Evolutionary conservation across 2,797 vertebrate genomes (phyloP).

Genomic region (Cuculus canorus): DNA sequence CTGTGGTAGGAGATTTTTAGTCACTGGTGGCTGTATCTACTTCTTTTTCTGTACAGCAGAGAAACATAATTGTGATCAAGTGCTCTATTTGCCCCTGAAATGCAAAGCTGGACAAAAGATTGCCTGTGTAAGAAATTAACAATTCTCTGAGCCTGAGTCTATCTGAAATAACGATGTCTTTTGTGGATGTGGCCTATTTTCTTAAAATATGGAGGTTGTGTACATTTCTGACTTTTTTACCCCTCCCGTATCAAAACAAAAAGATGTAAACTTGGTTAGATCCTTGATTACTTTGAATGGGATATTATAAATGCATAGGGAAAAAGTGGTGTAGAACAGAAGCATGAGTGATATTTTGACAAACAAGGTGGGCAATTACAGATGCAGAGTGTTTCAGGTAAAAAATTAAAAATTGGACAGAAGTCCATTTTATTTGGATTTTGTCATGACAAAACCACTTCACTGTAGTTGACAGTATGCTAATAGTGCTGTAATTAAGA

Average conservation of each 20-base stretch:
- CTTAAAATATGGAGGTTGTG: not conserved
- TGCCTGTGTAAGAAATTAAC: not conserved
- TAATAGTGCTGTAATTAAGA: not conserved
- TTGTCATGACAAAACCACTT: not conserved
- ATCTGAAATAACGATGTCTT: not conserved
- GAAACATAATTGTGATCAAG: not conserved
- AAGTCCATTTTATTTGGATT: not conserved
- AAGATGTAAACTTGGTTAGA: not conserved
- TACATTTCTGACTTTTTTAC: not conserved
- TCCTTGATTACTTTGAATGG: not conserved
- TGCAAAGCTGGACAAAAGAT: not conserved
- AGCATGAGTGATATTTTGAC: not conserved
- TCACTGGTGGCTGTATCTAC: not conserved
- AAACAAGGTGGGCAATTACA: not conserved
- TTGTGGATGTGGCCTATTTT: not conserved
- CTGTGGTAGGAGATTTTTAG: not conserved
- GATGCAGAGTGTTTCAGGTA: not conserved
- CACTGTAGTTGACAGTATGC: not conserved
- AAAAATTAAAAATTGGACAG: not conserved
- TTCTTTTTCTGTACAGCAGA: not conserved
- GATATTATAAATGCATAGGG: not conserved
- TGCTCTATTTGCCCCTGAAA: not conserved
- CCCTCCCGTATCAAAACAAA: not conserved
- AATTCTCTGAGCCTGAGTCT: not conserved
- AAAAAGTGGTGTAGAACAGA: not conserved